phyloP scores from a whole-genome alignment of 23 tunicate genomes.

The Trididemnum miniatum region DNA sequence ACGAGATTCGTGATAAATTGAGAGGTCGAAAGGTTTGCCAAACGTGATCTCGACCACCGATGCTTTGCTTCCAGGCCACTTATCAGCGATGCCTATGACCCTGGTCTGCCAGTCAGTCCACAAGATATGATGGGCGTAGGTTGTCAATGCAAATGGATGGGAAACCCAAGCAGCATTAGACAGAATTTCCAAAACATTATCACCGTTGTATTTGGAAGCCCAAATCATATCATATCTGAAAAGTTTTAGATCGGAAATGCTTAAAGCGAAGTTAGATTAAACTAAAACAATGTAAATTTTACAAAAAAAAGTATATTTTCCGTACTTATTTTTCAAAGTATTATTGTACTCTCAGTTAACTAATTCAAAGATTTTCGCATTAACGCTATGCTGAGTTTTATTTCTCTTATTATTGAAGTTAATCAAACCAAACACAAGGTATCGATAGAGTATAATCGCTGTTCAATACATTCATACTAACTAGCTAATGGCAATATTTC shows the following conservation, averaged over 20 bases:
- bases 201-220: constrained; percentile 60
- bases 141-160: constrained; percentile 71
- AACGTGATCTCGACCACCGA: constrained; percentile 42
- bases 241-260: too few relatives aligned
- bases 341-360: too few relatives aligned
- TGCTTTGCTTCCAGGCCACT: constrained; percentile 65
- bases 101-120: constrained; percentile 93
- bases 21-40: constrained; percentile 58
- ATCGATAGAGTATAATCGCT: too few relatives aligned
- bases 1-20: constrained; percentile 69
- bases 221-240: constrained; percentile 20
- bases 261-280: neutral
- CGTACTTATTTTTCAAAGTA: too few relatives aligned
- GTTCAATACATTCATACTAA: too few relatives aligned
- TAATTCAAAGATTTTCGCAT: too few relatives aligned
- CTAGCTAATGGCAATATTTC: too few relatives aligned
- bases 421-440: too few relatives aligned
- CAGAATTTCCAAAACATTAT: constrained; percentile 25
- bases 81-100: constrained; percentile 74
- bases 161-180: constrained; percentile 57
- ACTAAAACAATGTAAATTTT: neutral
- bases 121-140: constrained; percentile 52
- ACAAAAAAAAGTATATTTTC: neutral
- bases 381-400: too few relatives aligned
- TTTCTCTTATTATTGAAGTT: too few relatives aligned